These are phyloP conservation scores for Betta splendens DNA, from an alignment of 2,797 vertebrate genomes.

Conservation along the genomic window DNA sequence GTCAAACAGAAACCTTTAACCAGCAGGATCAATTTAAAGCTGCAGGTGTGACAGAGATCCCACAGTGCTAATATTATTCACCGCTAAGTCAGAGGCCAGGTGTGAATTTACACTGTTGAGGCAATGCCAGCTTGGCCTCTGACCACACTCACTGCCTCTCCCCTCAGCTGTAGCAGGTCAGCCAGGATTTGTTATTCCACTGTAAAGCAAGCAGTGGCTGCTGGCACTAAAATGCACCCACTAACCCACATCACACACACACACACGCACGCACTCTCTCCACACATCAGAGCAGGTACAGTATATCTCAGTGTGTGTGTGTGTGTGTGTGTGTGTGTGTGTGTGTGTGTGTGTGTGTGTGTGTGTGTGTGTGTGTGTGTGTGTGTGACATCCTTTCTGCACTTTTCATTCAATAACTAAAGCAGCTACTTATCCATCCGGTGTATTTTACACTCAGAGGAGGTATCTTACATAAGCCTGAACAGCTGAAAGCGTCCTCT, in stretches of 20 bases:
- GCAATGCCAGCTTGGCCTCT: conserved; percentile 44
- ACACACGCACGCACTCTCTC: conserved; percentile 11
- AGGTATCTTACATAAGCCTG: conserved; percentile 51
- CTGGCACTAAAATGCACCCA: conserved; percentile 62
- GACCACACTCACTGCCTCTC: neutral
- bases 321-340: no score
- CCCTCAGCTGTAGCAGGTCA: conserved; percentile 46
- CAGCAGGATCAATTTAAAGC: conserved; percentile 31
- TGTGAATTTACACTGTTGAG: conserved; percentile 72
- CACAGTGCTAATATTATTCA: conserved; percentile 52
- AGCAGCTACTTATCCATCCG: conserved; percentile 26
- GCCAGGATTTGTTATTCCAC: conserved; percentile 59
- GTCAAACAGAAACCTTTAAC: conserved; percentile 18
- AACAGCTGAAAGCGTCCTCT: conserved; percentile 39
- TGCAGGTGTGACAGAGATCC: conserved; percentile 49
- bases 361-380: conserved; percentile 6
- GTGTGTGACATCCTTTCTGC: conserved; percentile 1
- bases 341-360: no score
- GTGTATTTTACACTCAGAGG: conserved; percentile 43
- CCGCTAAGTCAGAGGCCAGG: conserved; percentile 57
- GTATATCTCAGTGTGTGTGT: no score
- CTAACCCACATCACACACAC: conserved; percentile 53
- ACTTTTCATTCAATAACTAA: conserved; percentile 49
- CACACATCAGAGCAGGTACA: no score
- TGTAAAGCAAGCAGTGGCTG: conserved; percentile 52